A percentile compares a stretch with the other conserved stretches of the same genome.
Evolutionary conservation across 2,113 vertebrate species (phyloP).

Genomic region (Pyrgilauda ruficollis): DNA sequence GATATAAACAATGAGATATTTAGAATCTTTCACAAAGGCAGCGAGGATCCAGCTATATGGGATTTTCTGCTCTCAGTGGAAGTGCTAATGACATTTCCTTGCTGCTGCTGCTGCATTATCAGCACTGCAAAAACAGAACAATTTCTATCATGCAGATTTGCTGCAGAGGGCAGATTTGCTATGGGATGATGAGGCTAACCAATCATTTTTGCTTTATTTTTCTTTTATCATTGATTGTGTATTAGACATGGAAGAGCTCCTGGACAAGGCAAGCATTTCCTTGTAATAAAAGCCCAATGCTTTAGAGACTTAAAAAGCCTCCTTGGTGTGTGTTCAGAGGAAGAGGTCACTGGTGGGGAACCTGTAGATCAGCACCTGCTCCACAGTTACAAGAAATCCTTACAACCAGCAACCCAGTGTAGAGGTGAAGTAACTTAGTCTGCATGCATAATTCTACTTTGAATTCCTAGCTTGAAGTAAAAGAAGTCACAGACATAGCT

Average conservation of each 20-base stretch:
- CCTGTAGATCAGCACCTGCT: neutral
- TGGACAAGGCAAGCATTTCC: neutral
- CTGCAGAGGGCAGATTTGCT: neutral
- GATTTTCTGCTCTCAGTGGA: slow-evolving; percentile 19
- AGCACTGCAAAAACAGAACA: neutral
- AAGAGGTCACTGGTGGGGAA: neutral
- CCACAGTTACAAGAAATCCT: neutral
- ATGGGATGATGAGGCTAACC: neutral
- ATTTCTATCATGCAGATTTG: neutral
- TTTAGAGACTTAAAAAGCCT: neutral
- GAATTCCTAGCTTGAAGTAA: neutral
- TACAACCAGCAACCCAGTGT: neutral
- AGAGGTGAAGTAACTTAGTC: neutral
- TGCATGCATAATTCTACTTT: neutral
- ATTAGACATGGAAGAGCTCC: neutral
- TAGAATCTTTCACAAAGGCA: neutral
- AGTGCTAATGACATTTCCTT: slow-evolving; percentile 5
- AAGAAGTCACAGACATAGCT: neutral
- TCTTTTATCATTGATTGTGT: neutral
- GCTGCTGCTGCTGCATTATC: neutral
- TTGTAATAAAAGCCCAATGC: neutral
- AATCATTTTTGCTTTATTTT: neutral
- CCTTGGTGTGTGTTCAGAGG: neutral
- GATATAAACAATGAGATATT: neutral
- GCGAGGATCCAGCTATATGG: neutral